Conservation (phyloP, 2,888 invertebrate genomes). For the Thumatha senex region DNA sequence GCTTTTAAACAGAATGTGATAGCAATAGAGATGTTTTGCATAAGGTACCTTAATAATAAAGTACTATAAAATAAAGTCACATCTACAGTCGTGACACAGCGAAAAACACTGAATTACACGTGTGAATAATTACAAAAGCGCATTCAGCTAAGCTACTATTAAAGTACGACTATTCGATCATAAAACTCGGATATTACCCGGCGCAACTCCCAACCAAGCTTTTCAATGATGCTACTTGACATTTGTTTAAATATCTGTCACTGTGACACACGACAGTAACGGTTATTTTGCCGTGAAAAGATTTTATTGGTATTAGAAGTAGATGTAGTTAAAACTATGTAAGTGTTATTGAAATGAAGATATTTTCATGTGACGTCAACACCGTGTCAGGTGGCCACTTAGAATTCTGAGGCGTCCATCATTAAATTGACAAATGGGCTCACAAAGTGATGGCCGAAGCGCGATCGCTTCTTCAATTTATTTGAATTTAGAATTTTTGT, state of each 20-base stretch:
- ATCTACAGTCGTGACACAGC: background rate
- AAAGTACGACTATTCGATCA: background rate
- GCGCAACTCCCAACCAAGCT: background rate
- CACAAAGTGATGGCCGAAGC: conserved; percentile 44
- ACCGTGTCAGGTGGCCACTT: conserved; percentile 50
- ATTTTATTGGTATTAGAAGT: background rate
- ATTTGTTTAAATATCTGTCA: background rate
- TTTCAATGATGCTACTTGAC: background rate
- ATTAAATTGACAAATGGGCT: conserved; percentile 77
- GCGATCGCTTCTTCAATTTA: conserved; percentile 50
- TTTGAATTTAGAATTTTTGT: conserved; percentile 49
- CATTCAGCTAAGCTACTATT: background rate
- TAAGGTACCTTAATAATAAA: conserved; percentile 13
- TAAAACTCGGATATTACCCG: background rate
- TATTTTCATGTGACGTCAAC: conserved; percentile 36
- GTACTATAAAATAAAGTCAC: background rate
- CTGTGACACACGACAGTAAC: background rate
- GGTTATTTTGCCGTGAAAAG: background rate
- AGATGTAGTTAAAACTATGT: too few species aligned
- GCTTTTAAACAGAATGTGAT: conserved; percentile 43
- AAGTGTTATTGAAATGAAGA: conserved; percentile 26
- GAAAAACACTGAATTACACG: too few species aligned
- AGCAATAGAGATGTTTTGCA: conserved; percentile 52
- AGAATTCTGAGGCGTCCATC: conserved; percentile 69
- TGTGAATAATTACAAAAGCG: background rate